Percentiles rank a stretch among this genome's conserved stretches.
Evolutionary conservation across 1,140 invertebrate genomes (phyloP).

Genomic region (Colletes latitarsis): DNA sequence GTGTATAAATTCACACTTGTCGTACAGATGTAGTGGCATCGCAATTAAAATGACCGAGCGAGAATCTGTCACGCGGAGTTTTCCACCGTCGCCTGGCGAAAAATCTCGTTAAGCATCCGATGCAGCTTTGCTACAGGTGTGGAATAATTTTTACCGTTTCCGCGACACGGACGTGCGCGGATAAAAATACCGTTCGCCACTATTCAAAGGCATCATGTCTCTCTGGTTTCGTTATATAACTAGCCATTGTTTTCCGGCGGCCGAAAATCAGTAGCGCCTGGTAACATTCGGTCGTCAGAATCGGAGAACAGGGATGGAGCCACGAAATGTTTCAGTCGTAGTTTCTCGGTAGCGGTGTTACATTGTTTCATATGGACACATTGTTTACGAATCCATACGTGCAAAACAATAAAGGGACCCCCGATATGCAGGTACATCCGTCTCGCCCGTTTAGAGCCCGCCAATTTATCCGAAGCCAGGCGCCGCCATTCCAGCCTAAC

Average conservation of each 20-base stretch:
- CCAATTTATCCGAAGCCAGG: slow-evolving; percentile 32
- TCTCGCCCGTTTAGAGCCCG: slow-evolving; percentile 42
- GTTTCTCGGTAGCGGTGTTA: slow-evolving; percentile 43
- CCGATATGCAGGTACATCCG: slow-evolving; percentile 45
- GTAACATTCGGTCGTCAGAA: slow-evolving; percentile 23
- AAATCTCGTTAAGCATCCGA: slow-evolving; percentile 32
- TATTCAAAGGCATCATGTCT: slow-evolving; percentile 35
- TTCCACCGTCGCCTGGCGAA: slow-evolving; percentile 13
- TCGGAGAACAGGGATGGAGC: slow-evolving; percentile 31
- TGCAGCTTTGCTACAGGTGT: slow-evolving; percentile 33
- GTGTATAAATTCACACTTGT: no score
- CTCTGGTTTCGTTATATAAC: slow-evolving; percentile 40
- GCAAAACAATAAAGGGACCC: slow-evolving; percentile 48
- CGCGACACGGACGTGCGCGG: neutral
- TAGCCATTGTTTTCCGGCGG: slow-evolving; percentile 50
- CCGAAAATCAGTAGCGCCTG: slow-evolving; percentile 34
- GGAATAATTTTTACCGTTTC: slow-evolving; percentile 47
- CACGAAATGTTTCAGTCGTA: slow-evolving; percentile 36
- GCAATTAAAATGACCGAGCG: slow-evolving; percentile 18
- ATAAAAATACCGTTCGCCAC: neutral
- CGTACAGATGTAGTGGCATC: no score
- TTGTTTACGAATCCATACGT: slow-evolving; percentile 58
- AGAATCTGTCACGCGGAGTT: slow-evolving; percentile 8
- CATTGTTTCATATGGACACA: slow-evolving; percentile 55
- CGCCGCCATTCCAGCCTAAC: slow-evolving; percentile 26